Percentiles rank a stretch among this genome's conserved stretches.
These are phyloP conservation scores for Nemotelus pantherinus DNA, from an alignment of 2,888 invertebrate species.

Conservation along the genomic window DNA sequence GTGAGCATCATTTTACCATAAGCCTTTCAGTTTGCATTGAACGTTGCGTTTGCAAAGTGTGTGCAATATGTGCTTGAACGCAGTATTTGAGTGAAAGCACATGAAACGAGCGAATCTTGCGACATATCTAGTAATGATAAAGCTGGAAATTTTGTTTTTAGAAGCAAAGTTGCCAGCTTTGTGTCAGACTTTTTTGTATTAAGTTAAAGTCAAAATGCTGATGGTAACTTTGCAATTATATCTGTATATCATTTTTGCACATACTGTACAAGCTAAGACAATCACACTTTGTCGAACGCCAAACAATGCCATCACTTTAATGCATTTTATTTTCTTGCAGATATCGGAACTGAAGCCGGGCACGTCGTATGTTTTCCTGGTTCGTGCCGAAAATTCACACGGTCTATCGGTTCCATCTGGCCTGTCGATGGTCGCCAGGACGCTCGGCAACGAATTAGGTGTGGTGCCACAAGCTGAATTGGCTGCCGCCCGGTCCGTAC, in stretches of 20 bases:
- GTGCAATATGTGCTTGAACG: neutral
- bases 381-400: slow-evolving; percentile 86
- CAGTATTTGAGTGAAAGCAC: too few relatives aligned
- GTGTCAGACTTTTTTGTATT: too few relatives aligned
- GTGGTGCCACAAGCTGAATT: slow-evolving; percentile 63
- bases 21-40: neutral
- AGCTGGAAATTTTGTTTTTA: too few relatives aligned
- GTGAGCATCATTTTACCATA: neutral
- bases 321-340: slow-evolving; percentile 57
- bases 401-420: slow-evolving; percentile 85
- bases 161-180: too few relatives aligned
- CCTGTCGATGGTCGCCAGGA: slow-evolving; percentile 76
- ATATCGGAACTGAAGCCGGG: slow-evolving; percentile 77
- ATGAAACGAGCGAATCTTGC: too few relatives aligned
- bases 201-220: too few relatives aligned
- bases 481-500: slow-evolving; percentile 61
- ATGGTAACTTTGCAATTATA: too few relatives aligned
- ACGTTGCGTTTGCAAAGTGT: neutral
- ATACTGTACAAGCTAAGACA: too few relatives aligned
- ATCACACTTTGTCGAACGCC: neutral
- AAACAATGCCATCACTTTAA: slow-evolving; percentile 1
- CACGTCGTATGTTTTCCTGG: slow-evolving; percentile 85
- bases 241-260: too few relatives aligned
- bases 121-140: too few relatives aligned
- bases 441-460: slow-evolving; percentile 65